Evolutionary conservation across 2,888 invertebrate species (phyloP), one percentile per base, ranked within the genome.

Genomic region (Hedya salicella): DNA sequence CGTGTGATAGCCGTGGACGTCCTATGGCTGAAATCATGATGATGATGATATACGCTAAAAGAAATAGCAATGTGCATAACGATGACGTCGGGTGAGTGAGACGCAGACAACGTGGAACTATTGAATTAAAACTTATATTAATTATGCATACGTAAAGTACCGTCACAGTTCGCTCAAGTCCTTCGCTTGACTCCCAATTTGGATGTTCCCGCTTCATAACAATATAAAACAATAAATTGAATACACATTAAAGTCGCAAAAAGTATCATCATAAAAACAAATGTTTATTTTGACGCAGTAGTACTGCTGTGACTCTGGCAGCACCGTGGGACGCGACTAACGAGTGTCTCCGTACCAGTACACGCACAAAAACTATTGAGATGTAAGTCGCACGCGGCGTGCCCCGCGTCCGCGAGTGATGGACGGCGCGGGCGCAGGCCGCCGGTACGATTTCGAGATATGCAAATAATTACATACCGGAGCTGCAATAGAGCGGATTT

Each of bases 341-440:
- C 65, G 52, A 65, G 59, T 9, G 52, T 32, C 25, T 6, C 25
- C 40, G 11, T 19, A 19, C 54, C 57, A 44, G 44, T 25, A 39
- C 42, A 13, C 30, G 2, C 50, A 59, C 59, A 65, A 65, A 65
- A 60, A 65, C 59, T 52, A 59, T 65, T 53, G 65, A 65, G 65
- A 46, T 36, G 65, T 53, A 13, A 16, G 59, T 46, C 52, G 65
- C 65, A 50, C 56, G 65, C 65, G 64, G 44, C 59, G 59, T 40
- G 49, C 9, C n/a, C 36, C 25, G 62, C 9, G 25, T 6, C n/a
- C 25, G 25, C 48, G 21, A 39, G 56, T 25, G 44, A 52, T 16
- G 53, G 49, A 57, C 46, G 44, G 62, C 54, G 54, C 53, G 8
- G 25, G 46, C 54, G 62, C 62, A 17, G 39, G 40, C 14, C 44